A percentile compares a stretch with the other conserved stretches of the same genome.
Evolutionary conservation across 92 coral and sea anemone species (phyloP).

Genomic region (Nematostella vectensis): DNA sequence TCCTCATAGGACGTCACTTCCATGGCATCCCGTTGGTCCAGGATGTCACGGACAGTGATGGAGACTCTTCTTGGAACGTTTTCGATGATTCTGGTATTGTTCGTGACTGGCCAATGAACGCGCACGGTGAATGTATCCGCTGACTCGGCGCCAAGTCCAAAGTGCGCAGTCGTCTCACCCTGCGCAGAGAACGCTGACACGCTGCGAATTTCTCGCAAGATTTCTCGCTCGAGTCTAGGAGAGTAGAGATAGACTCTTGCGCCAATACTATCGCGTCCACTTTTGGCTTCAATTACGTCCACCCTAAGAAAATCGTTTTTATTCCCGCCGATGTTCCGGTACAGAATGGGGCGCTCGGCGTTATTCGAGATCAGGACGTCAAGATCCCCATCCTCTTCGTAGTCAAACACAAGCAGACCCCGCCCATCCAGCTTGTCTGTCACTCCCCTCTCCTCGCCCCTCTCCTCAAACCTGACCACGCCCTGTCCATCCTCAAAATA

Average conservation of each 20-base stretch:
- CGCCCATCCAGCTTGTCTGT: constrained; percentile 85
- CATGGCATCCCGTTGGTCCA: constrained; percentile 67
- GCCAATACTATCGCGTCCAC: constrained; percentile 80
- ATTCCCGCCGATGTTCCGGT: constrained; percentile 84
- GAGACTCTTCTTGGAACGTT: constrained; percentile 77
- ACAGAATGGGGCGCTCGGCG: constrained; percentile 76
- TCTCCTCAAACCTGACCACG: constrained; percentile 49
- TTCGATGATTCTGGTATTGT: constrained; percentile 86
- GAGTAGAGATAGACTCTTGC: constrained; percentile 84
- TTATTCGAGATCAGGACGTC: constrained; percentile 77
- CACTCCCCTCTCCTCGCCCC: constrained; percentile 65
- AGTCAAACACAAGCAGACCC: constrained; percentile 87
- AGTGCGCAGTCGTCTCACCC: constrained; percentile 84
- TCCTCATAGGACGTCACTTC: constrained; percentile 74
- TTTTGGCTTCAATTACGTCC: constrained; percentile 71
- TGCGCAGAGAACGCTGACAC: constrained; percentile 72
- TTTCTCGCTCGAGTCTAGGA: constrained; percentile 54
- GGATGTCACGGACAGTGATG: constrained; percentile 69
- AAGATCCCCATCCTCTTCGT: constrained; percentile 92
- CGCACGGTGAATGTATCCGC: constrained; percentile 69
- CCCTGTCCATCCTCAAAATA: constrained; percentile 66
- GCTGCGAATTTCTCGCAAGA: constrained; percentile 70
- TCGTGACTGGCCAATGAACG: constrained; percentile 89
- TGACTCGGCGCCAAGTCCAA: constrained; percentile 77
- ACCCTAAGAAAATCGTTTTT: constrained; percentile 81